A percentile compares a stretch with the other conserved stretches of the same genome.
These are phyloP conservation scores for Riparia riparia DNA, from an alignment of 2,113 vertebrate genomes.

Conservation along the genomic window DNA sequence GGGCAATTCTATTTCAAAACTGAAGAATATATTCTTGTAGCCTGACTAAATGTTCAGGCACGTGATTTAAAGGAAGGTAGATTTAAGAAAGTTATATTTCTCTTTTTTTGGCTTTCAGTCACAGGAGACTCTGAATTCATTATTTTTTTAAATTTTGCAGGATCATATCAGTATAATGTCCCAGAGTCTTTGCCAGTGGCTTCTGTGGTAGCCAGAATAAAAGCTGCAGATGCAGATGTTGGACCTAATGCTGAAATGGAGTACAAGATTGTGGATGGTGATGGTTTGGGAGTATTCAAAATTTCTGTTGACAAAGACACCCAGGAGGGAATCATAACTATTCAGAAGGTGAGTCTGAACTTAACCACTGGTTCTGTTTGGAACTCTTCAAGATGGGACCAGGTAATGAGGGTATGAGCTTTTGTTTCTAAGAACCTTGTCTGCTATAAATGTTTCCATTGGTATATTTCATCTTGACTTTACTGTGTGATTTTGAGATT, in stretches of 20 bases:
- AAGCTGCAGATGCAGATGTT: constrained; percentile 89
- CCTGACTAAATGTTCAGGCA: neutral
- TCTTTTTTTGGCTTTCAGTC: neutral
- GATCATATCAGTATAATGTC: constrained; percentile 91
- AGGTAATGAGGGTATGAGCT: neutral
- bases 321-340: constrained; percentile 90
- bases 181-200: constrained; percentile 87
- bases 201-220: constrained; percentile 92
- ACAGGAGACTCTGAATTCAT: constrained; percentile 16
- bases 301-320: constrained; percentile 91
- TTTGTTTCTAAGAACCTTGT: neutral
- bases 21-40: neutral
- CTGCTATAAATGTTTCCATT: neutral
- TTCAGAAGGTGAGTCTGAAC: constrained; percentile 84
- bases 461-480: neutral
- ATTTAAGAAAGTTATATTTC: neutral
- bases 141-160: constrained; percentile 74
- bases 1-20: neutral
- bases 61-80: neutral
- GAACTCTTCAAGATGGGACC: neutral
- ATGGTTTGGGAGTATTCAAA: constrained; percentile 88
- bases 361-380: neutral
- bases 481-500: neutral
- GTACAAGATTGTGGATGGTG: constrained; percentile 92
- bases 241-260: constrained; percentile 95